phyloP scores from a whole-genome alignment of 2,797 vertebrate species.

The Pangasius macronema region DNA sequence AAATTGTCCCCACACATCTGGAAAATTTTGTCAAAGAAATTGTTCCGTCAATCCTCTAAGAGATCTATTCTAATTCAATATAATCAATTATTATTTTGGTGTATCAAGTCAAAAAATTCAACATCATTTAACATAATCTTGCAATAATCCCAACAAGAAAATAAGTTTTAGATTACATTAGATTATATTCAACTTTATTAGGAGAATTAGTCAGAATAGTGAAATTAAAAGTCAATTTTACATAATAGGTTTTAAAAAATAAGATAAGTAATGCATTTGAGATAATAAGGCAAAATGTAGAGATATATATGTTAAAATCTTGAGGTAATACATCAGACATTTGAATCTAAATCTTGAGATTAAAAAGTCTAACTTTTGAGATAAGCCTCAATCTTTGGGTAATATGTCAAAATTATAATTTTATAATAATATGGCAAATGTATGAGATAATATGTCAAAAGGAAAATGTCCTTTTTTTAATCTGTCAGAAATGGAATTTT shows the following conservation, averaged over 20 bases:
- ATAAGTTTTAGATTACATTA: neutral
- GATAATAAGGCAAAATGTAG: too few species aligned
- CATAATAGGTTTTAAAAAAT: neutral
- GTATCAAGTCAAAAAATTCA: neutral
- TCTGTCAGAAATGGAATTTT: too few species aligned
- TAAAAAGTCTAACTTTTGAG: neutral
- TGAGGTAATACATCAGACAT: too few species aligned
- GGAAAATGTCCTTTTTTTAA: too few species aligned
- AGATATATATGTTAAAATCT: too few species aligned
- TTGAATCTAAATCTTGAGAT: neutral
- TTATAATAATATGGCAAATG: too few species aligned
- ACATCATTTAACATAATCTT: neutral
- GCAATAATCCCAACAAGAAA: neutral
- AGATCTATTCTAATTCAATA: neutral
- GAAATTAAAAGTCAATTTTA: neutral
- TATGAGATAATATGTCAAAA: neutral
- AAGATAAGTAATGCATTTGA: too few species aligned
- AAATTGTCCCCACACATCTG: too few species aligned
- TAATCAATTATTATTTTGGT: neutral
- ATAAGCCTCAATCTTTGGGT: neutral
- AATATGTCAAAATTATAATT: neutral
- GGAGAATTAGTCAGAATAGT: neutral
- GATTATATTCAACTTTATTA: neutral
- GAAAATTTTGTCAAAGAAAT: too few species aligned
- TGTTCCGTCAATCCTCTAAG: too few species aligned